These are phyloP conservation scores for Napeogenes sylphis DNA, from an alignment of 2,888 invertebrate species.

Conservation along the genomic window DNA sequence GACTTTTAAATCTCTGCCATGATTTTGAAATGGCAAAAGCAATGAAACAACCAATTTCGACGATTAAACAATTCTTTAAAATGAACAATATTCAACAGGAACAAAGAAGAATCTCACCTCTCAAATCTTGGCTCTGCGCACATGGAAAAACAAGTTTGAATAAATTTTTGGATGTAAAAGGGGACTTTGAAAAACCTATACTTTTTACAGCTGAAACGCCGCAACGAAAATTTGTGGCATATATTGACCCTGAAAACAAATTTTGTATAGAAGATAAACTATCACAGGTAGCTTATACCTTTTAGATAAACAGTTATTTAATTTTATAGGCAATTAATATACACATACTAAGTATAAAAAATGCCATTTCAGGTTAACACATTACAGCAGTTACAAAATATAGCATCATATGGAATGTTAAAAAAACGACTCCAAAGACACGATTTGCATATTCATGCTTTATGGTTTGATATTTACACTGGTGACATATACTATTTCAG, in stretches of 20 bases:
- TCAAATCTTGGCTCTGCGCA: constrained; percentile 93
- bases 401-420: constrained; percentile 94
- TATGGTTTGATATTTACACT: constrained; percentile 99
- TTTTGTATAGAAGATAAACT: constrained; percentile 94
- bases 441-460: constrained; percentile 92
- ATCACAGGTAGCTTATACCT: constrained; percentile 84
- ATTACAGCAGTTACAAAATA: constrained; percentile 93
- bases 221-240: constrained; percentile 91
- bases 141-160: constrained; percentile 89
- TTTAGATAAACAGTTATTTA: not conserved
- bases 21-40: no score
- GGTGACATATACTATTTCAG: constrained; percentile 98
- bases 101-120: constrained; percentile 89
- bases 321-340: not conserved
- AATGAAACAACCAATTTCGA: not conserved
- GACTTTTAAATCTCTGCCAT: no score
- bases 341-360: constrained; percentile 1
- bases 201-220: constrained; percentile 92
- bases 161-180: constrained; percentile 86
- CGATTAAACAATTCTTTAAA: constrained; percentile 2
- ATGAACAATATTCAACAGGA: constrained; percentile 65
- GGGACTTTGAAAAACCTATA: constrained; percentile 83
- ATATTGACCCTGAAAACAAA: constrained; percentile 94
- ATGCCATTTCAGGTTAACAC: constrained; percentile 84
- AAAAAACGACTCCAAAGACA: constrained; percentile 88